phyloP scores from a whole-genome alignment of 1,140 invertebrate genomes.

The Tribolium madens region DNA sequence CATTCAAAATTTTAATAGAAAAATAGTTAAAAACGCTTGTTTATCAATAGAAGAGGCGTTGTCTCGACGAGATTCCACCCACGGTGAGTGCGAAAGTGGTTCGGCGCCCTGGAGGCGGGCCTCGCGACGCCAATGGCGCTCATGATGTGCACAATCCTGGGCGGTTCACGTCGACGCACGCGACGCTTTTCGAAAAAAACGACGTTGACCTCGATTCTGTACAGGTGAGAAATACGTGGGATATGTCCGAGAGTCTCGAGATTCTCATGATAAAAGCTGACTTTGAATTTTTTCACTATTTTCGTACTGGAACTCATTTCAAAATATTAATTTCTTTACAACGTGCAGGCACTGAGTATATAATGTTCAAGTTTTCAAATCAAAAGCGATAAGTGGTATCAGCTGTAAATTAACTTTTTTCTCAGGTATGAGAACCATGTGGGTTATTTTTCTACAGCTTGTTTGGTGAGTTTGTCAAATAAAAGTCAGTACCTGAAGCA shows the following conservation, averaged over 20 bases:
- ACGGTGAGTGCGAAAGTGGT: constrained; percentile 55
- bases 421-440: too few species aligned
- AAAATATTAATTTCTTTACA: too few species aligned
- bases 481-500: too few species aligned
- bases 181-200: constrained; percentile 57
- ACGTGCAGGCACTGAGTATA: too few species aligned
- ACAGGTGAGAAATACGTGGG: constrained; percentile 58
- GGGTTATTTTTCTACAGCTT: too few species aligned
- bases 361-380: too few species aligned
- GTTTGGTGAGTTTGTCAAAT: too few species aligned
- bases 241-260: not conserved
- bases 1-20: constrained; percentile 41
- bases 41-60: constrained; percentile 58
- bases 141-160: constrained; percentile 52
- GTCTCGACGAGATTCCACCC: constrained; percentile 58
- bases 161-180: constrained; percentile 60
- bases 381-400: too few species aligned
- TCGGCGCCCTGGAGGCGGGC: constrained; percentile 59
- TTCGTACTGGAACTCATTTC: too few species aligned
- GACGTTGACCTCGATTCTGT: constrained; percentile 56
- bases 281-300: too few species aligned
- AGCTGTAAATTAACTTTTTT: too few species aligned
- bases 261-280: too few species aligned
- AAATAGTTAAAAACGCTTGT: constrained; percentile 57
- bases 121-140: constrained; percentile 63